Base-by-base conservation (phyloP, 2,888 invertebrate species). In the Noctuana brunneofusca region DNA sequence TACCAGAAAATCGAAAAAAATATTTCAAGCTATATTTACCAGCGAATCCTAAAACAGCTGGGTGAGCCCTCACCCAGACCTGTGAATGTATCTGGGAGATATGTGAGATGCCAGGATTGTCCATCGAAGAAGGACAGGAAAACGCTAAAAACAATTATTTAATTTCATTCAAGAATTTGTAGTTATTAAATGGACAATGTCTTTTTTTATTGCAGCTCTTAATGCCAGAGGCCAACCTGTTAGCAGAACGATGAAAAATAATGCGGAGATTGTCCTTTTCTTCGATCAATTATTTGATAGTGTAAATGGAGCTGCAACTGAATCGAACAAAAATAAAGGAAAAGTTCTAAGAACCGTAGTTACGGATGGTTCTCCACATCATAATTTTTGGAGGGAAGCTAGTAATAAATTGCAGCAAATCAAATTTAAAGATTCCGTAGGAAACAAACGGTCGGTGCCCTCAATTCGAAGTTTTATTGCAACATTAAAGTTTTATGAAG, bases 21-120 rank as follows among this genome's bases (percentile, higher is more conserved):
- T 46, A 50, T 60, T 56, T 57, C 64, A 46, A 50, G 59, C 30
- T 57, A 27, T 50, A 54, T 65, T 49, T 54, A 54, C 56, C 63
- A 64, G n/a, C 48, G 48, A 12, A 48, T 48, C 6, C 43, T 55
- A 18, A 46, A 65, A 62, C 58, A 66, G 55, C 35, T 64, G 12
- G 58, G 63, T 58, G 55, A 64, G 46, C 52, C 46, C 8, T 63
- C 50, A 54, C 50, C 48, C 43, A 66, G 52, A 46, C 32, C 53
- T 57, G 43, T 49, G 32, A 60, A 59, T 53, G 20, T 12, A 11
- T 20, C 46, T 11, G 58, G 56, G 50, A 49, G 22, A 43, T 60
- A 60, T 16, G 52, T n/a, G 41, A 64, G 64, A 64, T 66, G 63
- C 16, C 56, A 65, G 54, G 58, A 48, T 43, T 66, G 66, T 54